Evolutionary conservation across 2,797 vertebrate genomes (phyloP).

Genomic region (Anas acuta): DNA sequence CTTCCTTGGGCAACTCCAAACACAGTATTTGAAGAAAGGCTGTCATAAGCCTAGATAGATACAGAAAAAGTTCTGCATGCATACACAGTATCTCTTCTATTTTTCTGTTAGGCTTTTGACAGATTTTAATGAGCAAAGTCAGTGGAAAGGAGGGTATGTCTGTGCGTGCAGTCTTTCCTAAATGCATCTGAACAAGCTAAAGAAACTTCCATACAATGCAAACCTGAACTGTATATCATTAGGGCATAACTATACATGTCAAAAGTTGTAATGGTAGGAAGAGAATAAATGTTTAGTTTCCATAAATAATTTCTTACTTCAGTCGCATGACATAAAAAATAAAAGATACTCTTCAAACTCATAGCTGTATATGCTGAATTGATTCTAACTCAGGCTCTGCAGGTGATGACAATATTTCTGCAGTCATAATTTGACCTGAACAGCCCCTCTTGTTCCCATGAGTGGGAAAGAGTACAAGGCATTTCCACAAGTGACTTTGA

Average conservation of each 20-base stretch:
- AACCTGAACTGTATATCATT: background rate
- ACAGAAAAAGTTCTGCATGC: background rate
- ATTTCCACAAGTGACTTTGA: background rate
- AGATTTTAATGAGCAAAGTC: background rate
- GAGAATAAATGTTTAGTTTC: background rate
- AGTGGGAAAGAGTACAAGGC: background rate
- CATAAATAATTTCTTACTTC: background rate
- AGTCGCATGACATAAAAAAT: background rate
- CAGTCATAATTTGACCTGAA: background rate
- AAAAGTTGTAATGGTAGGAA: background rate
- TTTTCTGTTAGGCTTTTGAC: background rate
- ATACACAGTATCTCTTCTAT: background rate
- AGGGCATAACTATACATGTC: background rate
- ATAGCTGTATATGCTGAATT: background rate
- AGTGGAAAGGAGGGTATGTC: background rate
- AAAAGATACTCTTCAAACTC: background rate
- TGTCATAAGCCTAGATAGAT: background rate
- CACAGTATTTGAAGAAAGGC: background rate
- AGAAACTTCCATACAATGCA: background rate
- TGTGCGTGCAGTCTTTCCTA: background rate
- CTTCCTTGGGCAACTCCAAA: background rate
- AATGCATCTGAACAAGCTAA: background rate
- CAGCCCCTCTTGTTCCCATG: background rate
- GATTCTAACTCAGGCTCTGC: background rate
- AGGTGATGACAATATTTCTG: background rate